Percentiles rank a stretch among this genome's conserved stretches.
Evolutionary conservation across 2,797 vertebrate species (phyloP).

Genomic region (Danio aesculapii): DNA sequence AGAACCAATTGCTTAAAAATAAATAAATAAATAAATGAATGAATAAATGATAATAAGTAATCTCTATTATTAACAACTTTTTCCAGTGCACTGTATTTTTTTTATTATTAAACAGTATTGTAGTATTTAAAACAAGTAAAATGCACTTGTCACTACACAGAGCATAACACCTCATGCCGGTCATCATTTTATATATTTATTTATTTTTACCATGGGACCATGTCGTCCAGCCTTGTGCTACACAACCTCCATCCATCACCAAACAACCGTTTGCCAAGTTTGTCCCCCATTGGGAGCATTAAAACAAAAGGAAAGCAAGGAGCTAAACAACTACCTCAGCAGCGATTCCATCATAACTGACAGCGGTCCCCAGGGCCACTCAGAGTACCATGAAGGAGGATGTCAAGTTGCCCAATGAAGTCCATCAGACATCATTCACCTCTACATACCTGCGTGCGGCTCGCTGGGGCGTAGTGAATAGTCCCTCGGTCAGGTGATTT

Average conservation of each 20-base stretch:
- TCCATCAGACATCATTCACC: slow-evolving; percentile 77
- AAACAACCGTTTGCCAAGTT: slow-evolving; percentile 32
- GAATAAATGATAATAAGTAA: too few relatives aligned
- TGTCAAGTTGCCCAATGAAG: slow-evolving; percentile 51
- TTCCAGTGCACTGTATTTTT: too few relatives aligned
- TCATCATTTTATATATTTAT: neutral
- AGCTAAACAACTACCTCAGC: slow-evolving; percentile 53
- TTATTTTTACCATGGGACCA: slow-evolving; percentile 13
- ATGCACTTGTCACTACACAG: too few relatives aligned
- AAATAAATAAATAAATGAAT: too few relatives aligned
- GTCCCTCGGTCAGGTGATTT: slow-evolving; percentile 53
- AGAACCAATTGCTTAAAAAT: too few relatives aligned
- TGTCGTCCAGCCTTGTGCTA: slow-evolving; percentile 27
- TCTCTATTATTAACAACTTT: too few relatives aligned
- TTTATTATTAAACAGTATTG: too few relatives aligned
- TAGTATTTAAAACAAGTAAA: too few relatives aligned
- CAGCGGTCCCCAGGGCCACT: slow-evolving; percentile 43
- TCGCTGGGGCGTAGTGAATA: slow-evolving; percentile 70
- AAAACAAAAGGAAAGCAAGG: slow-evolving; percentile 39
- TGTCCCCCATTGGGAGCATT: slow-evolving; percentile 15
- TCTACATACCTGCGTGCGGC: slow-evolving; percentile 67
- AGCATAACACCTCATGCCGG: neutral
- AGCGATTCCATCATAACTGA: slow-evolving; percentile 52
- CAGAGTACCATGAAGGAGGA: slow-evolving; percentile 50
- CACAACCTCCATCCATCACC: slow-evolving; percentile 42